Evolutionary conservation across 2,888 invertebrate species (phyloP).

Genomic region (Monochamus alternatus): DNA sequence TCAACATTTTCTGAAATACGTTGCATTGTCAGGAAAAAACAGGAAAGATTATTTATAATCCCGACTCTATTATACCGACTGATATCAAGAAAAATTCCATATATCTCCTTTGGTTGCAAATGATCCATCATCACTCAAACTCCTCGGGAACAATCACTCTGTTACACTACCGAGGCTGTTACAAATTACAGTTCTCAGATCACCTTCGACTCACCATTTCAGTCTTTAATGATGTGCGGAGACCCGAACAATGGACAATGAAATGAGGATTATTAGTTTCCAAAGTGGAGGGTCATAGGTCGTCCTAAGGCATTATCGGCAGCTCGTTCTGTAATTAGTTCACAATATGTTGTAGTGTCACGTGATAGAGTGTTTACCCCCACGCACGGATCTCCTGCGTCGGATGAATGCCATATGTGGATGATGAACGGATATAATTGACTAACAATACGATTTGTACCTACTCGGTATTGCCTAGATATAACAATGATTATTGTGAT

Average conservation of each 20-base stretch:
- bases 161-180: slow-evolving; percentile 26
- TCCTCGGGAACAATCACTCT: slow-evolving; percentile 10
- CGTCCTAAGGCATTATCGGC: slow-evolving; percentile 33
- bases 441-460: background rate
- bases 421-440: background rate
- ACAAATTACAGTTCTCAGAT: slow-evolving; percentile 28
- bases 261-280: slow-evolving; percentile 33
- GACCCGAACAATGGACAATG: slow-evolving; percentile 29
- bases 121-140: slow-evolving; percentile 24
- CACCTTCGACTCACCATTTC: slow-evolving; percentile 16
- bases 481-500: too few relatives aligned
- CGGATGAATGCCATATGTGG: background rate
- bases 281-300: slow-evolving; percentile 31
- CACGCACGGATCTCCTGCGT: background rate
- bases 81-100: background rate
- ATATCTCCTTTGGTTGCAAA: slow-evolving; percentile 7
- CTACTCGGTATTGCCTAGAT: background rate
- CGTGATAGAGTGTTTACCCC: slow-evolving; percentile 27
- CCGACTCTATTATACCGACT: background rate
- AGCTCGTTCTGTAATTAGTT: slow-evolving; percentile 36
- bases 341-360: slow-evolving; percentile 20
- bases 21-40: too few relatives aligned
- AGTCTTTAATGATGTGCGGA: slow-evolving; percentile 30
- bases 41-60: too few relatives aligned
- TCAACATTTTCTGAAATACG: too few relatives aligned